Evolutionary conservation across 2,888 invertebrate genomes (phyloP), one percentile per base, ranked within the genome.

Genomic region (Deroplatys truncata): DNA sequence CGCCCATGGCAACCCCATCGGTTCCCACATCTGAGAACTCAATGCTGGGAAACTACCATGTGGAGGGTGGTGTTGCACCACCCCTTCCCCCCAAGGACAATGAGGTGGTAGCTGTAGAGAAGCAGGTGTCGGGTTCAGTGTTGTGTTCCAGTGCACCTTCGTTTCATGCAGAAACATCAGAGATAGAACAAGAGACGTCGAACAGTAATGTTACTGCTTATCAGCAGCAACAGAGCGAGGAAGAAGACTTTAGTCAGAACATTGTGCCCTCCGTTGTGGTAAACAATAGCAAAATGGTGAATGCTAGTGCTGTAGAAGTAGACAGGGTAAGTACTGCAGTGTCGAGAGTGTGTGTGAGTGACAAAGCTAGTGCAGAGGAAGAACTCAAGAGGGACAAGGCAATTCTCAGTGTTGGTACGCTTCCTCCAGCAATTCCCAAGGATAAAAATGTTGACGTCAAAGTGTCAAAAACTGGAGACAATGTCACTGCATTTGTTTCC

Each of bases 231-330:
- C 86, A 89, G 4, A 86, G 83, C 56, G 86, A 89, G 28, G 86
- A 85, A 28, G 89, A 89, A 16, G 85, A 85, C 9, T 86, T 28
- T n/a, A 86, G 28, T 84, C 86, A 84, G 35, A 84, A 86, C 56
- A 28, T 84, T 15, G 49, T 84, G 82, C 31, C 82, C 28, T 82
- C 88, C 5, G 89, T 89, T 49, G 89, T 89, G 13, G 89, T 86
- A 16, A 89, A 84, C 86, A 89, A 89, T 86, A 89, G 89, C 20
- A 89, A 89, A 20, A 88, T 88, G 28, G 89, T 86, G 28, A 35
- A 29, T 4, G n/a, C 84, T 20, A 72, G 56, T 72, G 56, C 56
- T 7, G 56, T 72, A 20, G 56, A 56, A 56, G 56, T 56, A 8
- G 56, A 56, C 20, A 56, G 56, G 56, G 56, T 20, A 72, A 25